Base-by-base conservation (phyloP, 2,113 vertebrate species). In the Microtus oregoni region DNA sequence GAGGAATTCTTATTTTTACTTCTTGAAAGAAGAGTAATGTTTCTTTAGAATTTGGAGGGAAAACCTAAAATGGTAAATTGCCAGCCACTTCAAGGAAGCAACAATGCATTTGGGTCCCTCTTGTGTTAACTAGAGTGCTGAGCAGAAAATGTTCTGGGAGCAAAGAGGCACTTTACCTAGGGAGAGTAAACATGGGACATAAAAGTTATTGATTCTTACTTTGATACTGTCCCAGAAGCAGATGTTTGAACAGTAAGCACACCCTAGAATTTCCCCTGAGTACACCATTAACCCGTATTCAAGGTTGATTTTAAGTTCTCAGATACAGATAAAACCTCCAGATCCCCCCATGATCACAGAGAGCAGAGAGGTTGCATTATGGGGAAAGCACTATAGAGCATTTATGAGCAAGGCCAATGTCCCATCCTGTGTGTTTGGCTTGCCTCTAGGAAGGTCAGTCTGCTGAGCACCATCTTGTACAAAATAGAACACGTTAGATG, bases 121-220 rank as follows among this genome's bases (percentile, higher is more conserved):
- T 72, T 92, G 15, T 68, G 26, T 92, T 94, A 89, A 94, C 58
- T 35, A 61, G 14, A 79, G 50, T 7, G 35, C 28, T 6, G 28
- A 90, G 38, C 13, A 92, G 85, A 72, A 89, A 91, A 86, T 65
- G 79, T 92, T 93, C 75, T 68, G 17, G 30, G 32, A 77, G 58
- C 87, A 47, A 95, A 96, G 87, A 92, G 75, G 28, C 86, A 96
- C 65, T 95, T 94, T 79, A 93, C 19, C 63, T 90, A 19, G 41
- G 52, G 90, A 91, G 50, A 91, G 24, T 50, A 91, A 96, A 86
- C 44, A 94, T 9, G 78, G 30, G 38, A 63, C 52, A 78, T 76
- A 68, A 94, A 94, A 94, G n/a, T 28, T 92, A 86, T 88, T 89
- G 79, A 90, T 89, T 77, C 77, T 93, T 86, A 41, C 85, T 96